These are phyloP conservation scores for Cheilosia urbana DNA, from an alignment of 2,888 invertebrate genomes.

Conservation along the genomic window DNA sequence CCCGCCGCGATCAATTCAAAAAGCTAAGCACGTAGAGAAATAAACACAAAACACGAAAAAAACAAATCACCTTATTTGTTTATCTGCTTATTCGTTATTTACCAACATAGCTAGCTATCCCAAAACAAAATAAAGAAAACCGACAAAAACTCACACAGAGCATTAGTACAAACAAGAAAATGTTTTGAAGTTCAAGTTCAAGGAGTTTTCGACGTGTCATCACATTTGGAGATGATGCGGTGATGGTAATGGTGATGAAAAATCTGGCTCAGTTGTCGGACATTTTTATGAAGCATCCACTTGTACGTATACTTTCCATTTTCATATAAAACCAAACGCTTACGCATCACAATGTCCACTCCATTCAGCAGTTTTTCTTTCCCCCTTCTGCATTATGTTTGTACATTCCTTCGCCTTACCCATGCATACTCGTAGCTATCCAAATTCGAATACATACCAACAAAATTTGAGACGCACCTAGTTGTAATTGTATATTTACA, in stretches of 20 bases:
- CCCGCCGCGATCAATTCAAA: slow-evolving; percentile 29
- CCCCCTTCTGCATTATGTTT: background rate
- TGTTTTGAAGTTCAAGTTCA: too few relatives aligned
- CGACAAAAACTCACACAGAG: background rate
- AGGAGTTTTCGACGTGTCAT: too few relatives aligned
- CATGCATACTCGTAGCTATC: too few relatives aligned
- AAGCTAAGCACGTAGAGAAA: slow-evolving; percentile 61
- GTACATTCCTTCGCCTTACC: background rate
- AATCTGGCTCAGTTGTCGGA: background rate
- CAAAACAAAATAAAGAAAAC: slow-evolving; percentile 29
- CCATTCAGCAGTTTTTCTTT: slow-evolving; percentile 24
- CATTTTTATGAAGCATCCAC: slow-evolving; percentile 8
- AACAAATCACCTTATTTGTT: slow-evolving; percentile 51
- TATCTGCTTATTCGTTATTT: slow-evolving; percentile 68
- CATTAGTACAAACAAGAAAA: background rate
- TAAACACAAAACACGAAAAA: slow-evolving; percentile 23
- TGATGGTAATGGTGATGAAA: too few relatives aligned
- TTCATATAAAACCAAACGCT: slow-evolving; percentile 58
- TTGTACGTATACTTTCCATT: slow-evolving; percentile 63
- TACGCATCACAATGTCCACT: slow-evolving; percentile 48
- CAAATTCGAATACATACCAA: too few relatives aligned
- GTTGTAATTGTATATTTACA: slow-evolving; percentile 21
- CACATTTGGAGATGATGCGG: too few relatives aligned
- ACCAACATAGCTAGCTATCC: slow-evolving; percentile 64
- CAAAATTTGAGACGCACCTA: background rate